Base-by-base conservation (phyloP, 2,113 vertebrate genomes). In the Nannospalax galili region DNA sequence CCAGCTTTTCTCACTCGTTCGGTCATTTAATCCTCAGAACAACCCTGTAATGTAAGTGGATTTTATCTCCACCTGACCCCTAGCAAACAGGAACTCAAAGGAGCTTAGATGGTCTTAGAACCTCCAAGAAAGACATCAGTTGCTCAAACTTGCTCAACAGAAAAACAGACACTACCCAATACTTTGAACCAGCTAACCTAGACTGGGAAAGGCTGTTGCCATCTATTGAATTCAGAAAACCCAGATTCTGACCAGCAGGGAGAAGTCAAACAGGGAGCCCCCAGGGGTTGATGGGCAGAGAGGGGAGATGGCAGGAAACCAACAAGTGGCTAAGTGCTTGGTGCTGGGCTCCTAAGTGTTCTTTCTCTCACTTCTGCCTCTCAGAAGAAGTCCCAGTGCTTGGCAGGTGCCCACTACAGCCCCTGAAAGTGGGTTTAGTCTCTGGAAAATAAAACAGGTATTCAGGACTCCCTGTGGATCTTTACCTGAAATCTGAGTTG, bases 31-130 rank as follows among this genome's bases (percentile, higher is more conserved):
- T 28, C 74, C 65, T 87, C 37, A 26, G 4, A 45, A 37, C 5
- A 30, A 56, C 92, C 90, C 60, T 56, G 24, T 19, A 0, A 22
- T 22, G 28, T 19, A 20, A 67, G 4, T 69, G 69, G 14, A 24
- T 79, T 70, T 72, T 67, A 64, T 62, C 95, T 65, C 37, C 69
- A 60, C 78, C 65, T 81, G 91, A 82, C 85, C 69, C 15, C 9
- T 3, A 82, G 24, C 32, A 85, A 48, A 2, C 84, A 69, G 79
- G 40, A 84, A 22, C 48, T 56, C 37, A 22, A 52, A 72, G 37
- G 22, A 42, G 80, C 67, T 52, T 32, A 40, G 11, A 30, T 40
- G 82, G 20, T 16, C 48, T 7, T 35, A 16, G 64, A 72, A 45
- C 37, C 12, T 35, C 28, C 52, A 32, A 52, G 73, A 48, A 58